These are phyloP conservation scores for Drosophila malerkotliana DNA, from an alignment of 1,140 invertebrate genomes.

Conservation along the genomic window DNA sequence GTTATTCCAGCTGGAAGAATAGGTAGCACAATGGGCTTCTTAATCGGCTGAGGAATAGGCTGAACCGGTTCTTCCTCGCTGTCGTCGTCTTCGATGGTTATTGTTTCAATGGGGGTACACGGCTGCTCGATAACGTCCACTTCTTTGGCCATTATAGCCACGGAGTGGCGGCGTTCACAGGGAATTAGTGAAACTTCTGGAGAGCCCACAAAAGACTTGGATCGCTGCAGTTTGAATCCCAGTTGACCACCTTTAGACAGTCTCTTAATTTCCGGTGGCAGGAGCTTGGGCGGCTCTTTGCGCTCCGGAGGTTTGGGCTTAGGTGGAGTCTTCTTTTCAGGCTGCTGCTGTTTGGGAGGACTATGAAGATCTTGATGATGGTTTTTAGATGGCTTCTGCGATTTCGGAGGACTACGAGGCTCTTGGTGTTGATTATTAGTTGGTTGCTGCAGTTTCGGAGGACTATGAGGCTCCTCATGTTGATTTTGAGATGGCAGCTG, in stretches of 20 bases:
- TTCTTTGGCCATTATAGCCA: constrained; percentile 72
- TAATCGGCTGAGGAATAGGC: not conserved
- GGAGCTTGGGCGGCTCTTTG: not conserved
- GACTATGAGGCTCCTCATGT: too few species aligned
- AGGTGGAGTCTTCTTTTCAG: not conserved
- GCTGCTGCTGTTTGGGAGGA: not conserved
- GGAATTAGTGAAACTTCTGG: constrained; percentile 1
- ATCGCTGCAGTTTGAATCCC: constrained; percentile 50
- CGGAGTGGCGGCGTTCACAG: constrained; percentile 57
- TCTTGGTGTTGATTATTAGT: too few species aligned
- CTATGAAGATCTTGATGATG: not conserved
- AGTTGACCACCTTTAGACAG: not conserved
- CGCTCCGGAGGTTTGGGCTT: not conserved
- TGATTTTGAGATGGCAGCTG: too few species aligned
- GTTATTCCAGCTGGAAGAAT: constrained; percentile 36
- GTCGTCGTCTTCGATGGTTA: constrained; percentile 66
- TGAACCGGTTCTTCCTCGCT: constrained; percentile 7
- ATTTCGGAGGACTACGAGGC: too few species aligned
- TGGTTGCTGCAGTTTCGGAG: too few species aligned
- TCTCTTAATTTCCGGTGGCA: not conserved
- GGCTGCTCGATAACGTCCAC: constrained; percentile 55
- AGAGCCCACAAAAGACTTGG: constrained; percentile 54
- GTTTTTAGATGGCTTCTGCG: not conserved
- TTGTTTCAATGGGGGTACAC: constrained; percentile 59
- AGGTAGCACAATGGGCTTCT: constrained; percentile 19